Evolutionary conservation across 2,113 vertebrate species (phyloP).

Genomic region (Pseudopodoces humilis): DNA sequence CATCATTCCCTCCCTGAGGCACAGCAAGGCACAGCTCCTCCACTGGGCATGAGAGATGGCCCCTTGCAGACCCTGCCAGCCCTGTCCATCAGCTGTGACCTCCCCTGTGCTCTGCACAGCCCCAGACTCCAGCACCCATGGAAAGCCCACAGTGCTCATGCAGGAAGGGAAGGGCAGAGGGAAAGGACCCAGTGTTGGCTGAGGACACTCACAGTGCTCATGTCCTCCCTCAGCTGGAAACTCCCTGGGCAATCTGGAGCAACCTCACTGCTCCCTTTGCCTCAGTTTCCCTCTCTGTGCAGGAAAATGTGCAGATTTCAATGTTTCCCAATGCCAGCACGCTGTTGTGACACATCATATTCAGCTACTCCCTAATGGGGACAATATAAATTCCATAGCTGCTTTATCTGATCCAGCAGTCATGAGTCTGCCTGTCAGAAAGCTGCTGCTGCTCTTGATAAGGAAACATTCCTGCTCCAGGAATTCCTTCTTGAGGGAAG

Average conservation of each 20-base stretch:
- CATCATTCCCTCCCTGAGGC: accelerated
- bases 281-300: neutral
- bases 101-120: neutral
- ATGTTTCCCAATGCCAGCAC: neutral
- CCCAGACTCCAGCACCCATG: accelerated
- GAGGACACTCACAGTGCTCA: neutral
- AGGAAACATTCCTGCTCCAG: conserved; percentile 36
- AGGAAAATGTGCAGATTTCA: neutral
- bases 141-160: neutral
- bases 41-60: accelerated
- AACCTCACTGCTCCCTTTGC: neutral
- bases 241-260: neutral
- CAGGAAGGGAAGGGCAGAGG: neutral
- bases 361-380: neutral
- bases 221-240: neutral
- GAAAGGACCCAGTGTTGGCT: neutral
- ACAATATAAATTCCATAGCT: conserved; percentile 56
- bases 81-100: neutral
- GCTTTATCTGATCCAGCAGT: conserved; percentile 54
- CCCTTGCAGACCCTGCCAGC: neutral
- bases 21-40: neutral
- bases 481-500: neutral
- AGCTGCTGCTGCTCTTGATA: conserved; percentile 28
- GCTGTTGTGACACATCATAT: conserved; percentile 33
- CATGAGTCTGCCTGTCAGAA: conserved; percentile 45